Evolutionary conservation across 37 sponge, comb jelly and placozoan genomes (phyloP).

Genomic region (Petrosia ficiformis): DNA sequence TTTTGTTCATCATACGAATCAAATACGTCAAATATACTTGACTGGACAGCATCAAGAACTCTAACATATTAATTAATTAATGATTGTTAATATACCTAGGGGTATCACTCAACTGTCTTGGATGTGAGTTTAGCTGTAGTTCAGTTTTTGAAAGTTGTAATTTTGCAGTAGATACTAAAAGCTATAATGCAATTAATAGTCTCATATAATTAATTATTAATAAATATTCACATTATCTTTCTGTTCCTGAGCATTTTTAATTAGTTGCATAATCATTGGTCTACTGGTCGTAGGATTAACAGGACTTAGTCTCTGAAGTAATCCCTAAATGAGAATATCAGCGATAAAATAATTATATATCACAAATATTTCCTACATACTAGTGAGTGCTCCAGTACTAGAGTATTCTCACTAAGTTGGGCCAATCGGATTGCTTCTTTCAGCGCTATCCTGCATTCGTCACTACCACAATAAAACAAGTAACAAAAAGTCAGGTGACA

Average conservation of each 20-base stretch:
- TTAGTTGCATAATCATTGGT: background rate
- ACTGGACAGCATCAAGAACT: background rate
- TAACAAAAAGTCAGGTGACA: background rate
- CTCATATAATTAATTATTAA: background rate
- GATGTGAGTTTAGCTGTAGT: background rate
- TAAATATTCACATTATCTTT: background rate
- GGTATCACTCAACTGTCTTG: too few relatives aligned
- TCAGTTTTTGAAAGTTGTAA: background rate
- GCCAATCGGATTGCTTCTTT: background rate
- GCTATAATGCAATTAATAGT: background rate
- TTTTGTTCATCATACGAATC: background rate
- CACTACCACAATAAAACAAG: background rate
- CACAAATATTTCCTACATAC: background rate
- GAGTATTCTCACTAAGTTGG: background rate
- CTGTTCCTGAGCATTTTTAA: background rate
- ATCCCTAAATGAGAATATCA: background rate
- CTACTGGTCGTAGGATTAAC: background rate
- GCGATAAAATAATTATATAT: background rate
- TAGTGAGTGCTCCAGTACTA: background rate
- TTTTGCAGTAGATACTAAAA: background rate
- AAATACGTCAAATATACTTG: background rate
- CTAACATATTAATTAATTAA: background rate
- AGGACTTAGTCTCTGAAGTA: background rate
- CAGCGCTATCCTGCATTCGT: background rate
- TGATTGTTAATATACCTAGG: too few relatives aligned